Evolutionary conservation across 2,888 invertebrate species (phyloP), one percentile per base, ranked within the genome.

Genomic region (Galeopsomyia nigrocyanea): DNA sequence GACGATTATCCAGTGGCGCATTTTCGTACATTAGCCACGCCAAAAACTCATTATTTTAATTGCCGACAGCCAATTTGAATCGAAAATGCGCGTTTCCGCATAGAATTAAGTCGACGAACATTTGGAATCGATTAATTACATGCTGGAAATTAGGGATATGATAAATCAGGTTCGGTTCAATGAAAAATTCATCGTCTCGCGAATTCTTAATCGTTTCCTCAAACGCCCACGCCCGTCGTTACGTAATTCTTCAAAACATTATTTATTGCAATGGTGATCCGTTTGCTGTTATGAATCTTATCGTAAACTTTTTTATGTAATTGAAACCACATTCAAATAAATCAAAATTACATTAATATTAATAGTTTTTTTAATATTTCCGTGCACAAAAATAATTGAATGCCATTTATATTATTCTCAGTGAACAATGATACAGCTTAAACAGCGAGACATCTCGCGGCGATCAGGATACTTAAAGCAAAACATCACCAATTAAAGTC

Each of bases 201-300:
- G 21, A 69, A 63, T 47, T 63, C 50, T 39, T 63, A 63, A 57
- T 63, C 21, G 63, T 46, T 69, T 69, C 69, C 69, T 68, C 16
- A 63, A 26, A 57, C 56, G 50, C 69, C 62, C 49, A 69, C 68
- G 9, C n/a, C n/a, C 56, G 19, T 16, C 26, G 14, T 62, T 68
- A 49, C 21, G 46, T 56, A 55, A 68, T 53, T 47, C 26, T 2
- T 53, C 22, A 39, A 63, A 63, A 14, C 10, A 39, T 39, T 39
- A 39, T 39, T 39, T 39, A 39, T 10, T 39, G 13, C 26, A 13
- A 10, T 39, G 10, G 10, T 31, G 39, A 7, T 39, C 10, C 10
- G 13, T 39, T 39, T 39, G 39, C 3, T 39, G 13, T 39, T 13
- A 31, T 31, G 31, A 7, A 5, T 31, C 31, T 31, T 31, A 31